Evolutionary conservation across 30 jellyfish, hydroid and myxozoan species (phyloP), one percentile per base, ranked within the genome.

Genomic region (Phacellophora camtschatica): DNA sequence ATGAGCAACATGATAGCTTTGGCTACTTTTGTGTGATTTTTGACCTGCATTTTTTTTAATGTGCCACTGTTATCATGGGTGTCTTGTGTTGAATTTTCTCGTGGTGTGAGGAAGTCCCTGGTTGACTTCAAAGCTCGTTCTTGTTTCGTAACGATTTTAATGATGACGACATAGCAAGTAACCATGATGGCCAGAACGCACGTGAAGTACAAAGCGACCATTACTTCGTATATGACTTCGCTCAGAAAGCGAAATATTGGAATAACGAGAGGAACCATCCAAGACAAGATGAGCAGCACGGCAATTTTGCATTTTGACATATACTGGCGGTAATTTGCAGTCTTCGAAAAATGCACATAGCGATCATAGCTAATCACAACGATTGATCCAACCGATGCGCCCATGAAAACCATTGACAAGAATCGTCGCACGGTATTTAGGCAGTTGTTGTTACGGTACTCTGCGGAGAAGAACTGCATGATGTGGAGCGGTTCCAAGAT

Each of bases 311-410:
- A 3, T 36, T 64, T 86, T 13, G 96, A 36, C 87, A 66, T 75
- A 22, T 22, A 62, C 48, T 28, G 2, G 39, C 43, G 18, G 71
- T 86, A 86, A 30, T 66, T 75, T 18, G 11, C 22, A 2, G 63
- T 56, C 53, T 41, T 86, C 13, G 92, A 51, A 22, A 75, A 34
- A 24, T 78, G 72, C 19, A 62, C 2, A 53, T 74, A 86, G 30
- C 96, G 88, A 42, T 75, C 96, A 58, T 34, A 77, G 49, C 87
- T 46, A 16, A 86, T 56, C 0, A 86, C 64, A 1, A 77, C 87
- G 1, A 86, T 37, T 23, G 93, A 51, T 0, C 88, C 63, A 15
- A 76, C 71, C 29, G 96, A 86, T 1, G 96, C 76, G 3, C 96
- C 96, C 31, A 64, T 45, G 19, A 77, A 45, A n/a, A 86, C 46